phyloP scores from a whole-genome alignment of 2,888 invertebrate species.

The Urechis unicinctus region DNA sequence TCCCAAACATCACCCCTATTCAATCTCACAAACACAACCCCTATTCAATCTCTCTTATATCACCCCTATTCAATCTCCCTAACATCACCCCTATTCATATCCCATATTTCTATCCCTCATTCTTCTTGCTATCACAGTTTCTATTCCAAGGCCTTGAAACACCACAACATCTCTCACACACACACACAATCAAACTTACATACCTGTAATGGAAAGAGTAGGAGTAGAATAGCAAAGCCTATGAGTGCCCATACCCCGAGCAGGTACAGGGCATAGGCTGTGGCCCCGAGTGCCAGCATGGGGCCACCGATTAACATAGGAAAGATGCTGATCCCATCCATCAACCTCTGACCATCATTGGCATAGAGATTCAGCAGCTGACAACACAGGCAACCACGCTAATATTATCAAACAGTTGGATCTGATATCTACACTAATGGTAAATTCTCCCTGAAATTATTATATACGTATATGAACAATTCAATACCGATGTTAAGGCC shows the following conservation, averaged over 20 bases:
- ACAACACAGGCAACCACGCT: too few relatives aligned
- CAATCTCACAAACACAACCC: too few relatives aligned
- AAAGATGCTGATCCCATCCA: slow-evolving; percentile 8
- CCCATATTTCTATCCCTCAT: too few relatives aligned
- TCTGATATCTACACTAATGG: too few relatives aligned
- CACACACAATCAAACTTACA: background rate
- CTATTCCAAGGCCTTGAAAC: background rate
- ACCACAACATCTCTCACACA: background rate
- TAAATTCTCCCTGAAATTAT: too few relatives aligned
- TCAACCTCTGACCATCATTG: slow-evolving; percentile 14
- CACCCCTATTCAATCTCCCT: too few relatives aligned
- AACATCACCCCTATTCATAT: too few relatives aligned
- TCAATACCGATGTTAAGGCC: too few relatives aligned
- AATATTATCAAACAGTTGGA: too few relatives aligned
- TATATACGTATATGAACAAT: too few relatives aligned
- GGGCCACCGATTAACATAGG: slow-evolving; percentile 13
- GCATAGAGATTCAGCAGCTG: slow-evolving; percentile 17
- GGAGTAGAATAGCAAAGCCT: slow-evolving; percentile 13
- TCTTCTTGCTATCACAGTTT: background rate
- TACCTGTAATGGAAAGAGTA: slow-evolving; percentile 15
- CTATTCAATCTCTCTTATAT: too few relatives aligned
- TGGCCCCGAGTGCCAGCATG: slow-evolving; percentile 12
- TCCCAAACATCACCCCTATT: too few relatives aligned
- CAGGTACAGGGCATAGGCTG: slow-evolving; percentile 13
- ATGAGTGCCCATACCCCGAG: slow-evolving; percentile 16